These are phyloP conservation scores for Epistrophella euchroma DNA, from an alignment of 2,888 invertebrate genomes.

Conservation along the genomic window DNA sequence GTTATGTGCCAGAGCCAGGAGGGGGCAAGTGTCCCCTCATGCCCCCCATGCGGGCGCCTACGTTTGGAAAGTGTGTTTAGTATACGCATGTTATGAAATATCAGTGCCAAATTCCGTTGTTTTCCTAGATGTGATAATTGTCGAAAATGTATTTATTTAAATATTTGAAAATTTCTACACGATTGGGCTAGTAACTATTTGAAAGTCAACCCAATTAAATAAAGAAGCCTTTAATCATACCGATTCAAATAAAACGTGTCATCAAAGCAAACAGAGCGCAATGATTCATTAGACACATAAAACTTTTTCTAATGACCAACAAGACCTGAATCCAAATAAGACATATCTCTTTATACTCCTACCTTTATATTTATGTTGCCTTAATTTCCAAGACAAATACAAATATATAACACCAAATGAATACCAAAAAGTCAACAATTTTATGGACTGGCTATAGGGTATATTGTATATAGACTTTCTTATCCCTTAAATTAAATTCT, in stretches of 20 bases:
- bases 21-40: too few relatives aligned
- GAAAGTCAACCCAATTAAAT: background rate
- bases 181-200: background rate
- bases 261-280: background rate
- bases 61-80: too few relatives aligned
- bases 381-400: slow-evolving; percentile 8
- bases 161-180: background rate
- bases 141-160: too few relatives aligned
- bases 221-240: background rate
- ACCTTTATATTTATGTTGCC: background rate
- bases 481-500: slow-evolving; percentile 36
- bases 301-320: slow-evolving; percentile 29
- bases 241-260: background rate
- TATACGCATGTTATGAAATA: too few relatives aligned
- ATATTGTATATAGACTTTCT: background rate
- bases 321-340: slow-evolving; percentile 9
- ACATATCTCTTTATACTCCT: background rate
- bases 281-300: slow-evolving; percentile 5
- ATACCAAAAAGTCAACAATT: slow-evolving; percentile 32
- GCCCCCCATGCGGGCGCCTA: too few relatives aligned
- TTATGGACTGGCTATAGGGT: background rate
- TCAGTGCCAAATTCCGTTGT: too few relatives aligned
- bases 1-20: too few relatives aligned
- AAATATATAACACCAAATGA: background rate
- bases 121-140: too few relatives aligned